Base-by-base conservation (phyloP, 23 tunicate genomes). In the Halocynthia aurantium region DNA sequence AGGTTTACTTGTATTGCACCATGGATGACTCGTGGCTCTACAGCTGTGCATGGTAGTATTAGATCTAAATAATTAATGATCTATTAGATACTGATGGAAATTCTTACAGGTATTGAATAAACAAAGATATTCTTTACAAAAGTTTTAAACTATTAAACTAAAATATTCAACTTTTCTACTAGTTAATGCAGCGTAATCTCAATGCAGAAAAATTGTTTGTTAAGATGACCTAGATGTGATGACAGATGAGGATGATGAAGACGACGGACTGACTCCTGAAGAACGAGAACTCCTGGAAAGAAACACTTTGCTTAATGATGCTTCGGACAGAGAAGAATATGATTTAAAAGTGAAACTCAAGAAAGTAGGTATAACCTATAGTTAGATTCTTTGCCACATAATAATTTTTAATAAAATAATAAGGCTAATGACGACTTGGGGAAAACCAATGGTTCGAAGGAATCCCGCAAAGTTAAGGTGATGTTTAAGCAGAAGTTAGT, bases 401-500 rank as follows among this genome's bases (percentile, higher is more conserved):
- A 50, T 51, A 12, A 40, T 50, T 44, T 12, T 49, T 31, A 31
- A 31, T 31, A 31, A 31, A 31, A 31, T 31, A 31, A 31, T 31
- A 68, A 84, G 87, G 87, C 87, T 22, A 84, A 84, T 69, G 87
- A 69, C 44, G 87, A 76, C 21, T 67, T 84, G 53, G 80, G 57
- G 52, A 77, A 55, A 9, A 71, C 65, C 58, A 68, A 76, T 55
- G 80, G 20, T 9, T 20, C 57, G 31, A 70, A 75, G 50, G 55
- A 52, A 63, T 77, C 78, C 6, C 81, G 96, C 8, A 86, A 81
- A 70, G 62, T 73, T 50, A 85, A 76, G 67, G 97, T 91, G 58
- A 52, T 75, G 68, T 91, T 91, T 64, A 91, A 84, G 67, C 78
- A 77, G 50, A 80, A 85, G 53, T 62, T 91, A 53, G 81, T 91